Base-by-base conservation (phyloP, 2,888 invertebrate species). In the Ganaspis brasiliensis region DNA sequence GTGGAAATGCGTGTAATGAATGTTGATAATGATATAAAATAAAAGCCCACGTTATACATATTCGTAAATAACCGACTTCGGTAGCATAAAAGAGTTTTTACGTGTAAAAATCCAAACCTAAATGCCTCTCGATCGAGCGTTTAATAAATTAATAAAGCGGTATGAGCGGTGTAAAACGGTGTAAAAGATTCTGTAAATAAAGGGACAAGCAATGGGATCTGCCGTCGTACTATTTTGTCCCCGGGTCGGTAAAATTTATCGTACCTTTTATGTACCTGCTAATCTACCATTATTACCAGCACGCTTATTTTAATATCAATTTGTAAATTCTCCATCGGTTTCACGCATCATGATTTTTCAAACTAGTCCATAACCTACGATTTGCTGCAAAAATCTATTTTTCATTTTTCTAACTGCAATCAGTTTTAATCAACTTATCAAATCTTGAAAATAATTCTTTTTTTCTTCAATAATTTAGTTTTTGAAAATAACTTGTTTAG, bases 51-150 rank as follows among this genome's bases (percentile, higher is more conserved):
- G 82, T 80, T 80, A 72, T 52, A 52, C 19, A 52, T 67, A 82
- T 78, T 67, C 67, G 77, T n/a, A 74, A 79, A 78, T 78, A 79
- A 80, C 76, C 79, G 77, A 78, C 56, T 72, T 63, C 78, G 79
- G 78, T 79, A 82, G 75, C 79, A 77, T 83, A 80, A 83, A 83
- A 82, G 79, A 81, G 82, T 85, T 85, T 86, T 80, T 85, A 85
- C 85, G 82, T 85, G 84, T 85, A 84, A 84, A 86, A 76, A 85
- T 81, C 82, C 83, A 83, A 83, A 84, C 85, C 84, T 86, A 84
- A 86, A 84, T 84, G 83, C 85, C 83, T 84, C 86, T 83, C 81
- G 67, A 67, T 67, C 67, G 67, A 67, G 67, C 67, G 67, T 49
- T 67, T 26, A 67, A 63, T 63, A 63, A 63, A 37, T 31, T 61